phyloP scores from a whole-genome alignment of 1,140 invertebrate genomes.

The Listronotus oregonensis region DNA sequence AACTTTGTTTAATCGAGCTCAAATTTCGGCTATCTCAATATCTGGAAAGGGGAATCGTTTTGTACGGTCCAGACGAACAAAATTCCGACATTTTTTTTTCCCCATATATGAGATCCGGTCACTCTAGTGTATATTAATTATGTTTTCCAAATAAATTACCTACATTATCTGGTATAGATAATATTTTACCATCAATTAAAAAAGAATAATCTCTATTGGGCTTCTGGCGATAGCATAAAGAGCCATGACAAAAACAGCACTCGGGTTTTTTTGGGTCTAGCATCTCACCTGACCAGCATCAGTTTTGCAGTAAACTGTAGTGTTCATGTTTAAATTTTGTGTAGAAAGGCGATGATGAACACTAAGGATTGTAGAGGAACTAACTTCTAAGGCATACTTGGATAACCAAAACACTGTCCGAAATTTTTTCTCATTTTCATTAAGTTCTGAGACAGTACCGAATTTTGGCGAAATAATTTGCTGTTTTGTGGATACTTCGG shows the following conservation, averaged over 20 bases:
- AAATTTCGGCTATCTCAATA: too few relatives aligned
- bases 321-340: slow-evolving; percentile 21
- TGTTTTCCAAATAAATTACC: too few relatives aligned
- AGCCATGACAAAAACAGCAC: slow-evolving; percentile 27
- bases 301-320: slow-evolving; percentile 15
- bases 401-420: slow-evolving; percentile 36
- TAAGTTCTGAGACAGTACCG: slow-evolving; percentile 34
- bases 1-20: too few relatives aligned
- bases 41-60: too few relatives aligned
- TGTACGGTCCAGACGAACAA: too few relatives aligned
- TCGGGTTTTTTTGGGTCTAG: slow-evolving; percentile 25
- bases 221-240: neutral
- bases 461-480: slow-evolving; percentile 32
- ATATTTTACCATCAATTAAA: too few relatives aligned
- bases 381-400: slow-evolving; percentile 33
- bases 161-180: too few relatives aligned
- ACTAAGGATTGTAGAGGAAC: slow-evolving; percentile 16
- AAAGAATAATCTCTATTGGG: too few relatives aligned
- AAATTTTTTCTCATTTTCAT: slow-evolving; percentile 36
- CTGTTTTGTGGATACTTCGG: slow-evolving; percentile 29
- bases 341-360: slow-evolving; percentile 22
- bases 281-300: slow-evolving; percentile 36
- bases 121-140: too few relatives aligned
- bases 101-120: too few relatives aligned
- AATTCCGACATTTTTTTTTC: too few relatives aligned